Conservation (phyloP, 1,140 invertebrate species). For the Tachypleus tridentatus region DNA sequence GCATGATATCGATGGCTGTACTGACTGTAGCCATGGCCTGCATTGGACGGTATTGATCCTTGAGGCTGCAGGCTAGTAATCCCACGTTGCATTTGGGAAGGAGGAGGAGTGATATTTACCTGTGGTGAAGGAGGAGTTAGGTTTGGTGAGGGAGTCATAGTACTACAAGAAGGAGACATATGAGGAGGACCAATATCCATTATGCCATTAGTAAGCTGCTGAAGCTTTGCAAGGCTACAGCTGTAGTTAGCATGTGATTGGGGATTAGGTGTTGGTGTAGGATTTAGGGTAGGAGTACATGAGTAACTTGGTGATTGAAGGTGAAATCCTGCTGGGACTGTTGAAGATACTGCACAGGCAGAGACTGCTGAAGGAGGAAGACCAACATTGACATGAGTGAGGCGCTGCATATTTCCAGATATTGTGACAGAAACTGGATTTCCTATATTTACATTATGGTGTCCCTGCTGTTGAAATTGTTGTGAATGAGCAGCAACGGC, state of each 20-base stretch:
- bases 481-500: no score
- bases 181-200: conserved; percentile 43
- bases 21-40: conserved; percentile 18
- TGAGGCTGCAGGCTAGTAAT: conserved; percentile 45
- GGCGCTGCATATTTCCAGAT: conserved; percentile 28
- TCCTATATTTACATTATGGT: conserved; percentile 12
- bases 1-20: conserved; percentile 31
- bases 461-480: no score
- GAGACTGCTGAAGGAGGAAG: conserved; percentile 29
- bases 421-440: conserved; percentile 12
- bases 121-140: conserved; percentile 39
- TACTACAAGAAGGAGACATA: conserved; percentile 49
- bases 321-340: conserved; percentile 45
- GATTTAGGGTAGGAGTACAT: conserved; percentile 17
- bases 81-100: conserved; percentile 41
- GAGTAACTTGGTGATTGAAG: conserved; percentile 39
- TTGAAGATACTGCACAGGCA: conserved; percentile 41
- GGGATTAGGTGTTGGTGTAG: conserved; percentile 14
- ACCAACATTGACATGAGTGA: conserved; percentile 28
- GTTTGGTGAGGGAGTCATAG: conserved; percentile 42
- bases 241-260: conserved; percentile 32
- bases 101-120: conserved; percentile 42
- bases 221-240: conserved; percentile 67
- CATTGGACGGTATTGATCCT: conserved; percentile 32
- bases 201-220: conserved; percentile 70